Evolutionary conservation across 2,888 invertebrate species (phyloP), one percentile per base, ranked within the genome.

Genomic region (Deilephila elpenor): DNA sequence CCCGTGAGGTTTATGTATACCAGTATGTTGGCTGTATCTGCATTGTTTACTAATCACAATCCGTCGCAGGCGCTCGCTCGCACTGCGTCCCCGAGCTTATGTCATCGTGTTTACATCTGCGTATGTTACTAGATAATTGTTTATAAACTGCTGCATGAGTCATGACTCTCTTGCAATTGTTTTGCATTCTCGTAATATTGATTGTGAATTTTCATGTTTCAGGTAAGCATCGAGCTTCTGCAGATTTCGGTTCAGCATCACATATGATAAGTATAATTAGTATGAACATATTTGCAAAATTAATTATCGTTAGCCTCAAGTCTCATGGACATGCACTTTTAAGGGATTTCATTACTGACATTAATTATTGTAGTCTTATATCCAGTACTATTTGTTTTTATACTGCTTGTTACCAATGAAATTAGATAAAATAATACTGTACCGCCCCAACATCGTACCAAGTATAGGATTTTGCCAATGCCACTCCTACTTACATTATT

Each of bases 21-120:
- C 29, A 29, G 25, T 67, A 51, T 34, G 51, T 51, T 20, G 25
- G 25, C 25, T n/a, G 67, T 14, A 17, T 25, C 25, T 51, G 51
- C 25, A 67, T 67, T 29, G 67, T 67, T 67, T 67, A 67, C 51
- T 25, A 67, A 67, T 60, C 29, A 60, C 60, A 67, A 37, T 64
- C 14, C n/a, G 34, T 32, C 29, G 61, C 29, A 61, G 29, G 1
- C 20, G 64, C 64, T 67, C 64, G 37, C 20, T 51, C 25, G 67
- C 67, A 14, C 17, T 67, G 14, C 25, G 51, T 67, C 44, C 51
- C 67, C 20, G 51, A 67, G 67, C 44, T 67, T 67, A 67, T 67
- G 67, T 67, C 67, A 67, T 51, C 25, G 17, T 67, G 67, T 51
- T 51, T 67, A 67, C 51, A 51, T 67, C 25, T 8, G 14, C 25